These are phyloP conservation scores for Scolopax mira DNA, from an alignment of 2,113 vertebrate species.

Conservation along the genomic window DNA sequence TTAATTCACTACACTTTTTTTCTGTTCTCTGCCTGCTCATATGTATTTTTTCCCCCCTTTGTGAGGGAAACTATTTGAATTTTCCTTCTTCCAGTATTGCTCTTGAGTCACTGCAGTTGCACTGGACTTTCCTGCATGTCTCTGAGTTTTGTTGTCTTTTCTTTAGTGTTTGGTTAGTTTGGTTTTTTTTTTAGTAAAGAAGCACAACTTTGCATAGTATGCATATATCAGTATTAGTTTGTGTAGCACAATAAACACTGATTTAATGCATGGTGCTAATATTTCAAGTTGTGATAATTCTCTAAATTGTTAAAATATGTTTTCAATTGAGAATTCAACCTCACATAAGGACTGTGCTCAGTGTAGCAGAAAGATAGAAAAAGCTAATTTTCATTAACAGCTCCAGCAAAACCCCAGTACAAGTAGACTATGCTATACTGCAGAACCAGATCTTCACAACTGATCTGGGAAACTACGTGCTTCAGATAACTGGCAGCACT, in stretches of 20 bases:
- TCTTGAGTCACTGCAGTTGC: not conserved
- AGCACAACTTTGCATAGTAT: not conserved
- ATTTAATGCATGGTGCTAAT: not conserved
- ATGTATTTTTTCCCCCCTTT: not conserved
- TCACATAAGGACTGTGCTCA: not conserved
- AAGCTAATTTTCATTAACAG: not conserved
- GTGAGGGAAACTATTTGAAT: not conserved
- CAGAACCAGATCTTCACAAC: not conserved
- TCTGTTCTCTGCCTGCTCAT: not conserved
- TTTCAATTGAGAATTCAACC: not conserved
- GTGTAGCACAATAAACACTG: not conserved
- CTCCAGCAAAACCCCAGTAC: not conserved
- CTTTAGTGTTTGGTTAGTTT: not conserved
- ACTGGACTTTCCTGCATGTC: not conserved
- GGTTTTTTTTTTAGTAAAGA: not conserved
- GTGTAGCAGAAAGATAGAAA: not conserved
- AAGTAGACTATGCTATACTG: not conserved
- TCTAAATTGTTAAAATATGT: not conserved
- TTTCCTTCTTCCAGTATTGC: not conserved
- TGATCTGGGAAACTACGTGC: not conserved
- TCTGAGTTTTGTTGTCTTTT: not conserved
- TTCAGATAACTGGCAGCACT: not conserved
- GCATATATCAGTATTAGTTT: not conserved
- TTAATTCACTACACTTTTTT: not conserved
- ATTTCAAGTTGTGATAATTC: not conserved